Percentiles rank a stretch among this genome's conserved stretches.
phyloP scores from a whole-genome alignment of 2,797 vertebrate species.

The Acrocephalus scirpaceus region DNA sequence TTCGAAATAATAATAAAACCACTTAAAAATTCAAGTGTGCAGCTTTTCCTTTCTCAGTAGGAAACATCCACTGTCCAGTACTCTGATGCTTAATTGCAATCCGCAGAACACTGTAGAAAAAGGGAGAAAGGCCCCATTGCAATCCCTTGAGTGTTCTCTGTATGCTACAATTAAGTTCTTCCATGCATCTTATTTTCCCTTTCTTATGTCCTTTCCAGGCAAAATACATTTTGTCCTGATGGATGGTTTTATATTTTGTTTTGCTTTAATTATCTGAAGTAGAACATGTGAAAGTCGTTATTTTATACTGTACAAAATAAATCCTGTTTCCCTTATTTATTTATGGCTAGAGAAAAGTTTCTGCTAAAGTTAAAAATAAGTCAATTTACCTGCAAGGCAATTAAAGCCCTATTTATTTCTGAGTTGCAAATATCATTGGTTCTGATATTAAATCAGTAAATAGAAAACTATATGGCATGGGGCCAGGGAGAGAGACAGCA shows the following conservation, averaged over 20 bases:
- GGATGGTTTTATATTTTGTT: not conserved
- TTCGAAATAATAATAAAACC: not conserved
- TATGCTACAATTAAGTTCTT: conserved; percentile 15
- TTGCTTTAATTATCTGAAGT: conserved; percentile 7
- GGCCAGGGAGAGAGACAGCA: not conserved
- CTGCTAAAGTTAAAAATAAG: not conserved
- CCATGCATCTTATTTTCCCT: conserved; percentile 9
- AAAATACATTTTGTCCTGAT: conserved; percentile 9
- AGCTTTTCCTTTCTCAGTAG: not conserved
- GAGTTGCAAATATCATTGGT: conserved; percentile 4
- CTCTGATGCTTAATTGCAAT: conserved; percentile 4
- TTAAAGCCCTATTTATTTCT: not conserved
- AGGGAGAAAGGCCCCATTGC: not conserved
- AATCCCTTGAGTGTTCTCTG: not conserved
- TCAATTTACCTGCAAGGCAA: conserved; percentile 8
- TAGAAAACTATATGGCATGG: not conserved
- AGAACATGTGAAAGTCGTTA: not conserved
- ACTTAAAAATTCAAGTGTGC: not conserved
- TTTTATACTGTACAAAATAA: not conserved
- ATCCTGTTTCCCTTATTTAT: not conserved
- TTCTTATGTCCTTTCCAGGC: conserved; percentile 11
- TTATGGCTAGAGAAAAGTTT: not conserved
- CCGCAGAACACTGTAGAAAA: not conserved
- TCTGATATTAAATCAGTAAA: conserved; percentile 4
- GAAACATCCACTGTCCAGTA: not conserved